A percentile compares a stretch with the other conserved stretches of the same genome.
Conservation (phyloP, 2,888 invertebrate species). For the Lapara coniferarum region DNA sequence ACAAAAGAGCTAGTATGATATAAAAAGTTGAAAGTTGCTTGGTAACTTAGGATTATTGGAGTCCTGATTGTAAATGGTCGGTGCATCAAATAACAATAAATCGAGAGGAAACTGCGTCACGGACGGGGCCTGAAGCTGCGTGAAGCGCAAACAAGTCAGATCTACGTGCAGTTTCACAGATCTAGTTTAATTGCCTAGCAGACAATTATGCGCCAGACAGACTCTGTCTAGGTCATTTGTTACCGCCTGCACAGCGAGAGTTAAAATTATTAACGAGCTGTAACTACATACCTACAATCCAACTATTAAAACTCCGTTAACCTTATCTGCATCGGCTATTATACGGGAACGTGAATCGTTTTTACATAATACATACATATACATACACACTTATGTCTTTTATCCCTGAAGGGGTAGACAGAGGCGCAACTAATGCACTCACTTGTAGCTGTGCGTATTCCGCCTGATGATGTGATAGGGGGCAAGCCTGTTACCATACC, state of each 20-base stretch:
- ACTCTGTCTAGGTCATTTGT: constrained; percentile 73
- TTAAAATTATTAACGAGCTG: constrained; percentile 44
- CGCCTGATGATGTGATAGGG: too few species aligned
- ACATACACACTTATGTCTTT: too few species aligned
- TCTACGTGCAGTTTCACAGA: constrained; percentile 52
- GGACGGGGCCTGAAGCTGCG: constrained; percentile 21
- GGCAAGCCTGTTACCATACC: too few species aligned
- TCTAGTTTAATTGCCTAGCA: constrained; percentile 69
- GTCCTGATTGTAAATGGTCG: not conserved
- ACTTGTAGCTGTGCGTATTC: too few species aligned
- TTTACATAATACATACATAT: not conserved
- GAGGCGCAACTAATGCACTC: too few species aligned
- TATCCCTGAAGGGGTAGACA: too few species aligned
- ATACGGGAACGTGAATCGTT: not conserved
- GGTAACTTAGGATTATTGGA: not conserved
- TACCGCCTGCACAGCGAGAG: constrained; percentile 53
- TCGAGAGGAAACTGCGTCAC: constrained; percentile 1
- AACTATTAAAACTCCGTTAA: constrained; percentile 19
- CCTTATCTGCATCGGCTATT: not conserved
- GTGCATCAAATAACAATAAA: constrained; percentile 20
- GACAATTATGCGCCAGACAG: constrained; percentile 75
- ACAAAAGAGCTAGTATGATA: too few species aligned
- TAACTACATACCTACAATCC: constrained; percentile 26
- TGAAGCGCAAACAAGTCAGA: constrained; percentile 31
- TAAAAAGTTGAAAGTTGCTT: not conserved